Evolutionary conservation across 2,113 vertebrate genomes (phyloP).

Genomic region (Coturnix japonica): DNA sequence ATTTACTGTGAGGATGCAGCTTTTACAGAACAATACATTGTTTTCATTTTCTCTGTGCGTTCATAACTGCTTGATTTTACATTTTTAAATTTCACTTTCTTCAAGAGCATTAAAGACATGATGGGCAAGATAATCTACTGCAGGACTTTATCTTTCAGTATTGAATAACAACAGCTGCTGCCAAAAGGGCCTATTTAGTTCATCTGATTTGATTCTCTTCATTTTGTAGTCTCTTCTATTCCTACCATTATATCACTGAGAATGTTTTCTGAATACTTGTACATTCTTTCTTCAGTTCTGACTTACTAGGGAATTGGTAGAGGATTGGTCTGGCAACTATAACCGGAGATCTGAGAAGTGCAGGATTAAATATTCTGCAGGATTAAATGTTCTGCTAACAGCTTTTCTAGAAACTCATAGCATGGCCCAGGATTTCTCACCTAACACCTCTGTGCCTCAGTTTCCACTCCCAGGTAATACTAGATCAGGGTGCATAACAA

Average conservation of each 20-base stretch:
- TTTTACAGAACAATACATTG: conserved; percentile 25
- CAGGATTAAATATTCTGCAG: too few relatives aligned
- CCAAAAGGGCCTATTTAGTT: neutral
- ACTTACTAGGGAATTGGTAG: neutral
- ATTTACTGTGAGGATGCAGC: conserved; percentile 22
- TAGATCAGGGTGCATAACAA: neutral
- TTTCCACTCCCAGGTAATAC: neutral
- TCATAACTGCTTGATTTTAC: neutral
- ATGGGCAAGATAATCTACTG: neutral
- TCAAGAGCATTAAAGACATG: neutral
- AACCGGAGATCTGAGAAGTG: neutral
- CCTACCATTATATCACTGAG: neutral
- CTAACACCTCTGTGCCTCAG: neutral
- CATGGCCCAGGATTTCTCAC: neutral
- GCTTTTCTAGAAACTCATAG: neutral
- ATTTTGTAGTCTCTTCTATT: neutral
- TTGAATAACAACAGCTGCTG: neutral
- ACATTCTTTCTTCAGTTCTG: neutral
- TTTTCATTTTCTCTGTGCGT: conserved; percentile 1
- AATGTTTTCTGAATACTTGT: neutral
- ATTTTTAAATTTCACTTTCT: neutral
- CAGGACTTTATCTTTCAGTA: neutral
- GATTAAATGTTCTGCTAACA: neutral
- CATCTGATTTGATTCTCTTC: neutral
- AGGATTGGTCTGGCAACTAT: neutral